Evolutionary conservation across 2,797 vertebrate genomes (phyloP).

Genomic region (Pachyuromys duprasi): DNA sequence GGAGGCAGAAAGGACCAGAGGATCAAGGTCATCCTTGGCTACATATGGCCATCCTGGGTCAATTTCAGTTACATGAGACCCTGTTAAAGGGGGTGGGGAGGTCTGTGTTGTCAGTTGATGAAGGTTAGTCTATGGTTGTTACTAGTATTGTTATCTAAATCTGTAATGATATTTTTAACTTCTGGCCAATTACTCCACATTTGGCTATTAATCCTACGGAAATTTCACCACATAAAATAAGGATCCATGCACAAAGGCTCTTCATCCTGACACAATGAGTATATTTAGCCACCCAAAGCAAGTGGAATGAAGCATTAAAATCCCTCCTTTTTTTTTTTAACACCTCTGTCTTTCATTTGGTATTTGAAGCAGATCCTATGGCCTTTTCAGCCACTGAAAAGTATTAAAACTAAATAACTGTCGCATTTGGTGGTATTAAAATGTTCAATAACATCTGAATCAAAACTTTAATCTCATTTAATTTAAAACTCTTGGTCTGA

Average conservation of each 20-base stretch:
- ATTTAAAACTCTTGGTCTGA: slow-evolving; percentile 62
- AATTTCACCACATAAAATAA: slow-evolving; percentile 28
- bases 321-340: slow-evolving; percentile 10
- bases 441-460: slow-evolving; percentile 66
- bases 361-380: slow-evolving; percentile 56
- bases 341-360: slow-evolving; percentile 37
- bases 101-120: background rate
- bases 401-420: slow-evolving; percentile 68
- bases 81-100: too few relatives aligned
- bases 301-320: slow-evolving; percentile 50
- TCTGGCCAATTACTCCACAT: background rate
- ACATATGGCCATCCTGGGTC: background rate
- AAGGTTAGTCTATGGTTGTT: background rate
- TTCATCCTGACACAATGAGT: background rate
- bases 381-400: slow-evolving; percentile 58
- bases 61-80: background rate
- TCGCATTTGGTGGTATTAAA: slow-evolving; percentile 61
- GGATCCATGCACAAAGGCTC: background rate
- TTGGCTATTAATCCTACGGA: slow-evolving; percentile 32
- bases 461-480: slow-evolving; percentile 66
- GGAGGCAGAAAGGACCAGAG: background rate
- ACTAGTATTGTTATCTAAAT: background rate
- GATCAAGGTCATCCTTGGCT: background rate
- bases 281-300: slow-evolving; percentile 33
- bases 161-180: background rate